A percentile compares a stretch with the other conserved stretches of the same genome.
Evolutionary conservation across 2,113 vertebrate genomes (phyloP).

Genomic region (Nesogale talazaci): DNA sequence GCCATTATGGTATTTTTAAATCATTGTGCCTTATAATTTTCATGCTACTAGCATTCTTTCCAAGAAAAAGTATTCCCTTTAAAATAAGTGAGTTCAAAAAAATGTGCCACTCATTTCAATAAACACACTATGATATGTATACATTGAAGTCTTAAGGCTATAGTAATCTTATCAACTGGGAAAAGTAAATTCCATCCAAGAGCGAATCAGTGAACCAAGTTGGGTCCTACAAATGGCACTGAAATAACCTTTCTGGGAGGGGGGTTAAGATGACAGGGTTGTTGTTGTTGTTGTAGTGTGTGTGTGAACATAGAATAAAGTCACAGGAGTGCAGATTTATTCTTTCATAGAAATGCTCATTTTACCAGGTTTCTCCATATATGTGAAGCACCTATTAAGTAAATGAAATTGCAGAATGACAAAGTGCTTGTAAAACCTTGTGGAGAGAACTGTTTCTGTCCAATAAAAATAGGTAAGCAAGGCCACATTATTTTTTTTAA

Average conservation of each 20-base stretch:
- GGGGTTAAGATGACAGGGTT: not conserved
- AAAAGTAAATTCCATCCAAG: not conserved
- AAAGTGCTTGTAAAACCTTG: not conserved
- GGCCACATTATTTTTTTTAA: not conserved
- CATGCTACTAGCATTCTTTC: constrained; percentile 30
- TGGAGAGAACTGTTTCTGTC: not conserved
- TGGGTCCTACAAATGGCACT: not conserved
- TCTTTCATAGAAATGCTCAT: not conserved
- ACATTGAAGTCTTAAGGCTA: constrained; percentile 14
- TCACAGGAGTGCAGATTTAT: not conserved
- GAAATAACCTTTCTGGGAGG: not conserved
- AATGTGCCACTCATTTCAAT: constrained; percentile 21
- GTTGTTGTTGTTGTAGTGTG: not conserved
- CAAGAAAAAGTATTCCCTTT: not conserved
- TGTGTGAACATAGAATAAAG: not conserved
- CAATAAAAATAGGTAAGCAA: not conserved
- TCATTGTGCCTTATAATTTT: constrained; percentile 35
- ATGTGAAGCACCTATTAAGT: constrained; percentile 4
- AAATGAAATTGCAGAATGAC: not conserved
- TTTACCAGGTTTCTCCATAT: not conserved
- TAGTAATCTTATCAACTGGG: not conserved
- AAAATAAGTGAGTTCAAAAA: not conserved
- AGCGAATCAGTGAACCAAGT: not conserved
- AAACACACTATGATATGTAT: constrained; percentile 7
- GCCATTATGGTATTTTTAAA: constrained; percentile 13